Percentiles rank a stretch among this genome's conserved stretches.
Conservation (phyloP, 2,113 vertebrate genomes). For the Fregetta grallaria region DNA sequence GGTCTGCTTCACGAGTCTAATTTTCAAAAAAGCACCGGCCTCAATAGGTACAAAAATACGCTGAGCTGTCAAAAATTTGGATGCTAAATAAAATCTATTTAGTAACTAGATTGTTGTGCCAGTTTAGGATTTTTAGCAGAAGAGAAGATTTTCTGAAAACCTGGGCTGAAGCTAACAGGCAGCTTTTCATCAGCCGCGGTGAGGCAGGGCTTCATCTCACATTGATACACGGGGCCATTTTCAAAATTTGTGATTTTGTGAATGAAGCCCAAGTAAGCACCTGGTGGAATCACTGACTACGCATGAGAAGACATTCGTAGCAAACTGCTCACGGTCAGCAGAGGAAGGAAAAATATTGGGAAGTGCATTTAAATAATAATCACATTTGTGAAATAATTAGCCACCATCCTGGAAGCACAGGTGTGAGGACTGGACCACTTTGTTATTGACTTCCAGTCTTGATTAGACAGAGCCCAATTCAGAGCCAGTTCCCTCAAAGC, state of each 20-base stretch:
- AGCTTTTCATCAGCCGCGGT: background rate
- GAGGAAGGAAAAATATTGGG: background rate
- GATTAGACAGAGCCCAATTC: background rate
- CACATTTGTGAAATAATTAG: background rate
- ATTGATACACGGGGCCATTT: rapidly evolving
- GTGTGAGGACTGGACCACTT: background rate
- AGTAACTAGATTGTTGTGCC: background rate
- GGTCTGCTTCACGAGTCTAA: rapidly evolving
- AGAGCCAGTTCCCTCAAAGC: background rate
- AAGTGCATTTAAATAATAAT: background rate
- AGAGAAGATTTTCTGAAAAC: background rate
- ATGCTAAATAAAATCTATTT: background rate
- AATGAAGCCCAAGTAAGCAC: background rate
- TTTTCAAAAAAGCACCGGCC: background rate
- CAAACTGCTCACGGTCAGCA: background rate
- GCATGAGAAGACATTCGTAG: rapidly evolving
- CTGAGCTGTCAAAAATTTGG: background rate
- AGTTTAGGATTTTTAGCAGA: background rate
- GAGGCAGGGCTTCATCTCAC: background rate
- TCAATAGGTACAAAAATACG: rapidly evolving
- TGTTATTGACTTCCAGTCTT: rapidly evolving
- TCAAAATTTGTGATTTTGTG: background rate
- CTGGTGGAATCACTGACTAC: background rate
- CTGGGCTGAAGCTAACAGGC: background rate
- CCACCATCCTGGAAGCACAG: background rate